These are phyloP conservation scores for Heliornis fulica DNA, from an alignment of 2,113 vertebrate genomes.

Conservation along the genomic window DNA sequence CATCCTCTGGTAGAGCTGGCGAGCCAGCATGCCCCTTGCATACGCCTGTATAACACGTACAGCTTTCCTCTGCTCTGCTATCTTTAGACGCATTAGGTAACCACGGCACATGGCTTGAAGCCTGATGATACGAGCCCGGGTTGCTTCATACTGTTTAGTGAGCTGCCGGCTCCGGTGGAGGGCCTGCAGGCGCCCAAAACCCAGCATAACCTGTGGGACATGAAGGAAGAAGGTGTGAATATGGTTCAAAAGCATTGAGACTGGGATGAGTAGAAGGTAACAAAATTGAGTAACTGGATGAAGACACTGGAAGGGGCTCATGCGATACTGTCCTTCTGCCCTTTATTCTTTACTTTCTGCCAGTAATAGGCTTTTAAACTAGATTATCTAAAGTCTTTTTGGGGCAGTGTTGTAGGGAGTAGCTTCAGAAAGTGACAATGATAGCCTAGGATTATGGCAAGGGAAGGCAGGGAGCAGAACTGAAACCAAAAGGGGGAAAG, in stretches of 20 bases:
- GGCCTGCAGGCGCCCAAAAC: slow-evolving; percentile 90
- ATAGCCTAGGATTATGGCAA: neutral
- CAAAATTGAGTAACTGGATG: neutral
- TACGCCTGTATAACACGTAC: slow-evolving; percentile 84
- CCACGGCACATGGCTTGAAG: slow-evolving; percentile 83
- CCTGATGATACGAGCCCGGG: slow-evolving; percentile 55
- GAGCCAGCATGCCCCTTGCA: slow-evolving; percentile 81
- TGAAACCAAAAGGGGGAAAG: neutral
- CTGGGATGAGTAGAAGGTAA: neutral
- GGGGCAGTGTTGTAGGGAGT: neutral
- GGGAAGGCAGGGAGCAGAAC: neutral
- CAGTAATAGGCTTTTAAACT: neutral
- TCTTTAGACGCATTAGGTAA: slow-evolving; percentile 77
- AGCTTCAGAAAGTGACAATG: neutral
- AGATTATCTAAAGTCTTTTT: neutral
- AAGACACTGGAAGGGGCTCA: neutral
- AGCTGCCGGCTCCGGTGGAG: slow-evolving; percentile 78
- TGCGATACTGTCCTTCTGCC: neutral
- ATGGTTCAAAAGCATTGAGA: neutral
- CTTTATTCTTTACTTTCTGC: neutral
- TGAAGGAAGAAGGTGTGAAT: neutral
- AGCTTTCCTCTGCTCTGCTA: slow-evolving; percentile 75
- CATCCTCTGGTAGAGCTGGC: slow-evolving; percentile 63
- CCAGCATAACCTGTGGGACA: slow-evolving; percentile 78
- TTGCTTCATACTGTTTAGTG: slow-evolving; percentile 72